Percentiles rank a stretch among this genome's conserved stretches.
phyloP scores from a whole-genome alignment of 2,113 vertebrate species.

The Rousettus leschenaultii region DNA sequence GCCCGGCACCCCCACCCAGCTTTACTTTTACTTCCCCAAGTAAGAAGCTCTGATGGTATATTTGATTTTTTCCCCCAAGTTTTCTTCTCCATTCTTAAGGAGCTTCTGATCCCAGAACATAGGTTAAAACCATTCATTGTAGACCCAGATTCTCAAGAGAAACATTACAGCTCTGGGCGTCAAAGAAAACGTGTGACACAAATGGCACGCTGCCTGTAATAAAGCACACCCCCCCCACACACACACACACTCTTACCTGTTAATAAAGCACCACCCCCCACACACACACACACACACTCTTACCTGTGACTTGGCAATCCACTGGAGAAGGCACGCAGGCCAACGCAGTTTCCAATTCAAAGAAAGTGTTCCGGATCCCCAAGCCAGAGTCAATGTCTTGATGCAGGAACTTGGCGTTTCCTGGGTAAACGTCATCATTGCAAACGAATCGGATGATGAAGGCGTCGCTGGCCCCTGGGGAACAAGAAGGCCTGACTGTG shows the following conservation, averaged over 20 bases:
- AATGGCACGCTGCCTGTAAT: not conserved
- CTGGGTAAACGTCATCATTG: constrained; percentile 83
- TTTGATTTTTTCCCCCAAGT: not conserved
- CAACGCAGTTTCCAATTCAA: constrained; percentile 92
- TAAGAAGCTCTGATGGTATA: not conserved
- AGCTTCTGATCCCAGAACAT: not conserved
- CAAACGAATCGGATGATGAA: constrained; percentile 93
- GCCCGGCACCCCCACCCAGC: not conserved
- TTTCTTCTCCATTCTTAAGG: not conserved
- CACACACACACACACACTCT: not conserved
- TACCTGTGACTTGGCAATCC: constrained; percentile 91
- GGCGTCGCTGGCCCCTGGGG: constrained; percentile 82
- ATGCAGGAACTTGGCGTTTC: constrained; percentile 81
- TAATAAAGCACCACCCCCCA: not conserved
- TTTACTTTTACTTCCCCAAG: not conserved
- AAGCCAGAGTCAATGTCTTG: constrained; percentile 84
- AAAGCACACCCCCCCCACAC: not conserved
- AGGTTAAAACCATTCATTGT: not conserved
- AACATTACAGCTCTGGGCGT: not conserved
- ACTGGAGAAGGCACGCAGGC: constrained; percentile 92
- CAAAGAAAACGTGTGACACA: not conserved
- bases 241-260: not conserved
- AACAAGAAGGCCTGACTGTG: constrained; percentile 10
- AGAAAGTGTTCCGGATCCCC: constrained; percentile 85
- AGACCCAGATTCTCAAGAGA: not conserved